These are phyloP conservation scores for Chironomus riparius DNA, from an alignment of 2,888 invertebrate genomes.

Conservation along the genomic window DNA sequence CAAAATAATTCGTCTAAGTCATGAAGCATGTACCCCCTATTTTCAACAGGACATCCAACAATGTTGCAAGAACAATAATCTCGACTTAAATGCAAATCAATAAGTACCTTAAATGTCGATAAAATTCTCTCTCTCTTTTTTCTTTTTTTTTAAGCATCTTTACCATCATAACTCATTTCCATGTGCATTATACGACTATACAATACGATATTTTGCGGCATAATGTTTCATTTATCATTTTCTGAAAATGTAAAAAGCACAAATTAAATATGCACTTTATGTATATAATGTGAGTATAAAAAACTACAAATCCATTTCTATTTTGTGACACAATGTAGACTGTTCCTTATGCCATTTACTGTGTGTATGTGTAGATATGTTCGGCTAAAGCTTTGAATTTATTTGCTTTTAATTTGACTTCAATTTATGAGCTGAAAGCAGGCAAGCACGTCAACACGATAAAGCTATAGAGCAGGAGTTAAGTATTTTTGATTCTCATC, in stretches of 20 bases:
- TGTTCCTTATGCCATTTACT: neutral
- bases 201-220: conserved; percentile 1
- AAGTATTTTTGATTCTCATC: too few relatives aligned
- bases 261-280: neutral
- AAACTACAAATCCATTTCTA: too few relatives aligned
- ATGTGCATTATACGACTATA: neutral
- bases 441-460: neutral
- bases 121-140: neutral
- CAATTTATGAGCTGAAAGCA: conserved; percentile 12
- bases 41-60: too few relatives aligned
- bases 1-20: neutral
- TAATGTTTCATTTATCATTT: neutral
- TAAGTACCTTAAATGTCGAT: too few relatives aligned
- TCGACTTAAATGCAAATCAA: too few relatives aligned
- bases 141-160: neutral
- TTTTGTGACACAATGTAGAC: too few relatives aligned
- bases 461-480: neutral
- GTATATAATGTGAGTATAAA: too few relatives aligned
- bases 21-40: too few relatives aligned
- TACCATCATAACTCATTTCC: neutral
- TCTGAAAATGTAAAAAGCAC: neutral
- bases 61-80: too few relatives aligned
- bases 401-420: conserved; percentile 22
- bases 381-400: conserved; percentile 6
- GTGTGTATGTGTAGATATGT: neutral